Conservation (phyloP, 1,140 invertebrate genomes). For the Platorchestia sp. region DNA sequence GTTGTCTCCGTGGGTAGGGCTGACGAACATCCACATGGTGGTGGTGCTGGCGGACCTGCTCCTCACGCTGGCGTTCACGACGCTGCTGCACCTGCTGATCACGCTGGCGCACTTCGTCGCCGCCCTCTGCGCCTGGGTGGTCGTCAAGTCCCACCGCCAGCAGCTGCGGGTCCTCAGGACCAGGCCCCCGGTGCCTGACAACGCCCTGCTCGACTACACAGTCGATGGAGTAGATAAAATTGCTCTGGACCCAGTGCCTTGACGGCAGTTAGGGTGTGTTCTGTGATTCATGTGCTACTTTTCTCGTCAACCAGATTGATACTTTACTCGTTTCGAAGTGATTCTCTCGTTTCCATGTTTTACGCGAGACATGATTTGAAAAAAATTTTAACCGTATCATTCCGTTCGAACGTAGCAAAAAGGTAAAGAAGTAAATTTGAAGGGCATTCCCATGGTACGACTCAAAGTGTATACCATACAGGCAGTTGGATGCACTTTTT, state of each 20-base stretch:
- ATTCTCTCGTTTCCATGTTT: background rate
- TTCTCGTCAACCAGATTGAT: background rate
- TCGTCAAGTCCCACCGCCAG: constrained; percentile 61
- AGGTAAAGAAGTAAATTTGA: background rate
- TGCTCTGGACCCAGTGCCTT: constrained; percentile 28
- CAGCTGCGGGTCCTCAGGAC: constrained; percentile 53
- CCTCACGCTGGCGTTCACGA: constrained; percentile 62
- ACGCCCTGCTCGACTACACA: constrained; percentile 56
- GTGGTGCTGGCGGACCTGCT: constrained; percentile 59
- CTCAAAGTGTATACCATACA: background rate
- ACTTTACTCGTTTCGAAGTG: background rate
- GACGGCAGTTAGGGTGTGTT: background rate
- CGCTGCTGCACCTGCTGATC: constrained; percentile 60
- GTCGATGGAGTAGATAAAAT: constrained; percentile 60
- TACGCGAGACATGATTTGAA: background rate
- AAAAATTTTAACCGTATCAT: background rate
- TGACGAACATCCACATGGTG: constrained; percentile 61
- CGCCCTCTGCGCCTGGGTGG: constrained; percentile 63
- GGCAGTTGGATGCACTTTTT: background rate
- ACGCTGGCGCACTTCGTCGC: constrained; percentile 60
- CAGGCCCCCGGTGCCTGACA: constrained; percentile 47
- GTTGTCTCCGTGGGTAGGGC: constrained; percentile 59
- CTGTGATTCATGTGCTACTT: background rate
- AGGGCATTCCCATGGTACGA: background rate
- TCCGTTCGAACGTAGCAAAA: background rate